Conservation (phyloP, 1,140 invertebrate genomes). For the Araneus ventricosus region DNA sequence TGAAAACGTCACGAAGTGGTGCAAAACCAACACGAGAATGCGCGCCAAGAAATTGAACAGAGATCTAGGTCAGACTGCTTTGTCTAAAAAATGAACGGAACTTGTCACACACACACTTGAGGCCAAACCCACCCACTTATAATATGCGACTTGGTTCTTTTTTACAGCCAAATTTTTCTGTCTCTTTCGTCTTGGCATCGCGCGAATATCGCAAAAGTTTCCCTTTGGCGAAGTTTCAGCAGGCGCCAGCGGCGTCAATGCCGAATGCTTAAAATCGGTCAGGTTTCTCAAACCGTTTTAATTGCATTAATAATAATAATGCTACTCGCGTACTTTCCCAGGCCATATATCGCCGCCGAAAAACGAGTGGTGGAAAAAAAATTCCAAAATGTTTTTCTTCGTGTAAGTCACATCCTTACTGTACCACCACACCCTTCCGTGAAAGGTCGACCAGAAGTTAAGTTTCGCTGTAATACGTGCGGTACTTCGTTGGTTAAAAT, state of each 20-base stretch:
- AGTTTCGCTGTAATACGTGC: neutral
- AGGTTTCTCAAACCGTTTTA: neutral
- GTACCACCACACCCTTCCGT: neutral
- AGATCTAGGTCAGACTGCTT: slow-evolving; percentile 14
- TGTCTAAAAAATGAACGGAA: slow-evolving; percentile 23
- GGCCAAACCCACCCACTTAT: slow-evolving; percentile 16
- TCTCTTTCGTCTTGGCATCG: neutral
- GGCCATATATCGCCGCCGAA: neutral
- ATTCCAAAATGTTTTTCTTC: neutral
- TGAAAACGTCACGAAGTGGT: slow-evolving; percentile 29
- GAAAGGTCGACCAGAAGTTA: slow-evolving; percentile 14
- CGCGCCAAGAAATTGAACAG: neutral
- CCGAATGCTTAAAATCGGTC: slow-evolving; percentile 7
- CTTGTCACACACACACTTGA: slow-evolving; percentile 9
- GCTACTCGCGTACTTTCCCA: slow-evolving; percentile 5
- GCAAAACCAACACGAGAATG: slow-evolving; percentile 14
- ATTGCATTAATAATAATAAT: slow-evolving; percentile 34
- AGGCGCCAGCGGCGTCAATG: neutral
- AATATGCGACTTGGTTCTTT: slow-evolving; percentile 5
- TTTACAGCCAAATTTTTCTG: neutral
- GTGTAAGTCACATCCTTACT: slow-evolving; percentile 36
- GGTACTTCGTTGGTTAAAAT: slow-evolving; percentile 3
- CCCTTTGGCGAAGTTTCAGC: slow-evolving; percentile 2
- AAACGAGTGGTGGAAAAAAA: neutral
- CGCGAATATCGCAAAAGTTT: neutral